Evolutionary conservation across 2,888 invertebrate species (phyloP).

Genomic region (Ligdia adustata): DNA sequence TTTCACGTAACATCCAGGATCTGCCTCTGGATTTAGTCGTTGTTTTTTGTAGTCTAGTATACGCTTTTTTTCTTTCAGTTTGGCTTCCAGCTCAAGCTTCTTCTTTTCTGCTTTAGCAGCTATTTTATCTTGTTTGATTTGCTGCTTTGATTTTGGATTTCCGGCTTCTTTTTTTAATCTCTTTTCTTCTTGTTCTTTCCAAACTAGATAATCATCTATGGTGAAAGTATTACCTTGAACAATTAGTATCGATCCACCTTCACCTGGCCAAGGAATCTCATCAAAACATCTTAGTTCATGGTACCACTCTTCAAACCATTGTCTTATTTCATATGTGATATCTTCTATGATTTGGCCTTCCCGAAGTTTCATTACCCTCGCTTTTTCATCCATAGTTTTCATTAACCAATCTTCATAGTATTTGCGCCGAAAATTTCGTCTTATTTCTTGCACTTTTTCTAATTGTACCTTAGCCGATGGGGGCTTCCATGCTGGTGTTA

Average conservation of each 20-base stretch:
- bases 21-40: slow-evolving; percentile 73
- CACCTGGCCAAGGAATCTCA: slow-evolving; percentile 87
- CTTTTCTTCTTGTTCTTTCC: slow-evolving; percentile 60
- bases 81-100: slow-evolving; percentile 60
- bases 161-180: slow-evolving; percentile 62
- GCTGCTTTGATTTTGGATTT: slow-evolving; percentile 65
- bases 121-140: slow-evolving; percentile 72
- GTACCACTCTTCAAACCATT: slow-evolving; percentile 89
- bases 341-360: slow-evolving; percentile 88
- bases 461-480: slow-evolving; percentile 72
- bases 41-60: slow-evolving; percentile 71
- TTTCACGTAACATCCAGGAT: slow-evolving; percentile 67
- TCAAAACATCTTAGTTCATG: slow-evolving; percentile 84
- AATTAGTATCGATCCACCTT: slow-evolving; percentile 87
- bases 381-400: slow-evolving; percentile 75
- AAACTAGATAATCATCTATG: slow-evolving; percentile 83
- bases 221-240: slow-evolving; percentile 84
- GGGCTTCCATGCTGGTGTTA: slow-evolving; percentile 75
- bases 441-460: slow-evolving; percentile 69
- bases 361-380: slow-evolving; percentile 73
- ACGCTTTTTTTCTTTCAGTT: slow-evolving; percentile 61
- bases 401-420: slow-evolving; percentile 72
- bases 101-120: slow-evolving; percentile 69
- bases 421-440: slow-evolving; percentile 72
- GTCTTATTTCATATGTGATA: slow-evolving; percentile 89